Evolutionary conservation across 2,797 vertebrate species (phyloP), one percentile per base, ranked within the genome.

Genomic region (Crax fasciolata): DNA sequence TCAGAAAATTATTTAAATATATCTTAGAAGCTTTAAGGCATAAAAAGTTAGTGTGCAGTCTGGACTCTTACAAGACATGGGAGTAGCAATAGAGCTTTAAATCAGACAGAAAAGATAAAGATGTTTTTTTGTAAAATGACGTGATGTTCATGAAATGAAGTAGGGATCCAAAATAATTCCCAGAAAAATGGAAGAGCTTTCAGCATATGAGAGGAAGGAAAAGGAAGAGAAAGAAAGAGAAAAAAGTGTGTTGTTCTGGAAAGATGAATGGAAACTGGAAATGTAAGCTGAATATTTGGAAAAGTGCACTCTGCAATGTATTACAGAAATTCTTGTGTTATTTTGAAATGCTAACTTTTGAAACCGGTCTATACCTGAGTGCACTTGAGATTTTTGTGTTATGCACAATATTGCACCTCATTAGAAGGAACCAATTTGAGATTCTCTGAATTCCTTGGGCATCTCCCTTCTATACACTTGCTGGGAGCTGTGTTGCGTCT

Each of bases 1-100:
- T 21, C 51, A 85, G 66, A 88, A 94, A 83, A 48, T 72, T 81
- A 84, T 85, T 91, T 87, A 92, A 93, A 68, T 55, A 52, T 24
- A 35, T 85, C 70, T 72, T 94, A 78, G 91, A 90, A 94, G 38
- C 54, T 71, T 89, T 10, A 6, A 81, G 32, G 35, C 62, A 75
- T 55, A 77, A 32, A 65, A 72, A 68, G 32, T 63, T 84, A 52
- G 63, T 92, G 78, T 41, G 23, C 24, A 41, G 89, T 81, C 75
- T 25, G 21, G 24, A 85, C 75, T 76, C 58, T 78, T 86, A 73
- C 8, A 78, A 58, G 55, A 83, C 21, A 73, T 62, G 19, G 55
- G 39, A 85, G 43, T 38, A 77, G n/a, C 18, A 68, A 70, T 41
- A 35, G 24, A 87, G 13, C 25, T 91, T 61, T 76, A 88, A 93